Conservation (phyloP, 2,113 vertebrate genomes). For the Erpornis zantholeuca region DNA sequence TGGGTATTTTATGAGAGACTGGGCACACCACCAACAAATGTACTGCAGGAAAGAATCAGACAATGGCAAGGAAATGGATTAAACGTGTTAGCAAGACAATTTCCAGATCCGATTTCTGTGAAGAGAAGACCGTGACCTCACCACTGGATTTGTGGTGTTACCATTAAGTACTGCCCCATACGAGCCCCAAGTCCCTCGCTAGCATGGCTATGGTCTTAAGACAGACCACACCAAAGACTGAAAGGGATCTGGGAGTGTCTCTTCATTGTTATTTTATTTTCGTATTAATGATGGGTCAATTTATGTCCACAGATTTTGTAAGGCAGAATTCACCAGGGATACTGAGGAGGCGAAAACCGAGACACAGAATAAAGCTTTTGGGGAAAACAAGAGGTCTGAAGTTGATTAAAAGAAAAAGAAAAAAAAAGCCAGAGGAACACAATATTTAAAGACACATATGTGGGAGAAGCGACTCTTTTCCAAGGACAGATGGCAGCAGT, state of each 20-base stretch:
- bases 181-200: neutral
- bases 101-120: slow-evolving; percentile 52
- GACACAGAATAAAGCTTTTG: slow-evolving; percentile 41
- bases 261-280: slow-evolving; percentile 51
- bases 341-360: neutral
- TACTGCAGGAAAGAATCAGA: slow-evolving; percentile 62
- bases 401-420: slow-evolving; percentile 30
- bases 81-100: slow-evolving; percentile 53
- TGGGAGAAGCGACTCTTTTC: neutral
- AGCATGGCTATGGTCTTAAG: neutral
- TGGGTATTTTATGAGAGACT: slow-evolving; percentile 34
- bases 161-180: neutral
- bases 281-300: slow-evolving; percentile 30
- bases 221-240: slow-evolving; percentile 41
- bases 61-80: slow-evolving; percentile 66
- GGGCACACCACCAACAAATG: slow-evolving; percentile 53
- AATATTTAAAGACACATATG: slow-evolving; percentile 11
- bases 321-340: slow-evolving; percentile 54
- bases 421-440: neutral
- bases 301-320: slow-evolving; percentile 28
- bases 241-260: slow-evolving; percentile 40
- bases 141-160: neutral
- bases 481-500: slow-evolving; percentile 22
- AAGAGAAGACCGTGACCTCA: slow-evolving; percentile 55
- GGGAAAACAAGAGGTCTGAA: slow-evolving; percentile 42